These are phyloP conservation scores for Catostylus mosaicus DNA, from an alignment of 30 jellyfish, hydroid and myxozoan genomes.

Conservation along the genomic window DNA sequence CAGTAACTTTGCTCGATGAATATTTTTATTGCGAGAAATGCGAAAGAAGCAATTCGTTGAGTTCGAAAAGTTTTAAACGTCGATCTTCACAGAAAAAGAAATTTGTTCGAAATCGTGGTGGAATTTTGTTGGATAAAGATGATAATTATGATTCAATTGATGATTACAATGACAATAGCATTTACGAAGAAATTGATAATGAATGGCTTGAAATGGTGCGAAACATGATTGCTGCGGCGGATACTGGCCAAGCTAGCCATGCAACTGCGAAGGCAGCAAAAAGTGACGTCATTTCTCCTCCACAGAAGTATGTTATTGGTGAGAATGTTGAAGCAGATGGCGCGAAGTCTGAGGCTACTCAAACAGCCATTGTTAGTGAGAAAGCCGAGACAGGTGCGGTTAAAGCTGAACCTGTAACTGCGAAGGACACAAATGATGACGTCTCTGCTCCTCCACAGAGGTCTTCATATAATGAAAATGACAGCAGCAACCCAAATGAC, in stretches of 20 bases:
- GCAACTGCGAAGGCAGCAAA: not conserved
- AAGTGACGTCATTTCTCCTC: not conserved
- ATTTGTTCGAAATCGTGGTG: not conserved
- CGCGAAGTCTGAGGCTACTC: too few species aligned
- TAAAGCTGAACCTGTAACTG: too few species aligned
- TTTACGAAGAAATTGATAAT: constrained; percentile 37
- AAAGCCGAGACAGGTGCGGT: too few species aligned
- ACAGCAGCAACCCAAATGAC: not conserved
- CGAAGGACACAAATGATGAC: not conserved
- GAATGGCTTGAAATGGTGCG: constrained; percentile 45
- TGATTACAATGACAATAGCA: not conserved
- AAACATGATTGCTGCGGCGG: constrained; percentile 11
- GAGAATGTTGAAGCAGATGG: too few species aligned
- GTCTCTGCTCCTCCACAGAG: not conserved
- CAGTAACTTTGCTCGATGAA: constrained; percentile 8
- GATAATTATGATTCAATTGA: not conserved
- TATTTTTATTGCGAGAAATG: constrained; percentile 36
- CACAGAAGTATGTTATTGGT: not conserved
- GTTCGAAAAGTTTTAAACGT: not conserved
- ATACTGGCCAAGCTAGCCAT: not conserved
- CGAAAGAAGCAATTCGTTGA: constrained; percentile 1
- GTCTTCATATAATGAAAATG: not conserved
- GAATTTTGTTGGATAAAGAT: not conserved
- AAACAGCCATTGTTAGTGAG: too few species aligned
- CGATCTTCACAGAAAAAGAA: constrained; percentile 20